A percentile compares a stretch with the other conserved stretches of the same genome.
Conservation (phyloP, 2,888 invertebrate species). For the Girardia tigrina region DNA sequence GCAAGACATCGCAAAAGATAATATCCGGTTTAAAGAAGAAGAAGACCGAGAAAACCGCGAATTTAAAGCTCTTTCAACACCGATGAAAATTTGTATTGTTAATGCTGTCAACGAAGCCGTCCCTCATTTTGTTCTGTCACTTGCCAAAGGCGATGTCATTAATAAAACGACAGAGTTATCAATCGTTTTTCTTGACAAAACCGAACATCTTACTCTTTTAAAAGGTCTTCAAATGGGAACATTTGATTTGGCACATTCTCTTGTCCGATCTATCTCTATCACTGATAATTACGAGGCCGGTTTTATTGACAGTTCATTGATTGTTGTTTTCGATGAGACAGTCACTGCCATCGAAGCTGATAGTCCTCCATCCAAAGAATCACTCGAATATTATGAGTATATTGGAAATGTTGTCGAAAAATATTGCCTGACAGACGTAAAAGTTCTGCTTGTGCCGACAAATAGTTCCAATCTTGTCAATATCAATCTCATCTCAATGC, state of each 20-base stretch:
- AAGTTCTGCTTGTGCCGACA: neutral
- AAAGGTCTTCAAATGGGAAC: slow-evolving; percentile 44
- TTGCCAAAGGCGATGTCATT: slow-evolving; percentile 44
- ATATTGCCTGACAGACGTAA: slow-evolving; percentile 2
- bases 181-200: slow-evolving; percentile 41
- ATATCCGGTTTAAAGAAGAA: slow-evolving; percentile 41
- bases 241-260: slow-evolving; percentile 41
- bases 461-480: neutral
- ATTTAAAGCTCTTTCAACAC: slow-evolving; percentile 39
- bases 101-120: slow-evolving; percentile 42
- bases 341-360: slow-evolving; percentile 19
- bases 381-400: slow-evolving; percentile 21
- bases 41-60: slow-evolving; percentile 42
- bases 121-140: slow-evolving; percentile 41
- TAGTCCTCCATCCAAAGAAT: slow-evolving; percentile 27
- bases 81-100: slow-evolving; percentile 45
- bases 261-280: slow-evolving; percentile 30
- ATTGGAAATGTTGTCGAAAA: neutral
- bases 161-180: slow-evolving; percentile 42
- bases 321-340: slow-evolving; percentile 33
- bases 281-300: slow-evolving; percentile 30
- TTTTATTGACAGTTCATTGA: neutral
- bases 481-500: slow-evolving; percentile 20
- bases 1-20: slow-evolving; percentile 44
- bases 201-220: slow-evolving; percentile 35